Conservation (phyloP, 2,113 vertebrate genomes). For the Nothocercus julius region DNA sequence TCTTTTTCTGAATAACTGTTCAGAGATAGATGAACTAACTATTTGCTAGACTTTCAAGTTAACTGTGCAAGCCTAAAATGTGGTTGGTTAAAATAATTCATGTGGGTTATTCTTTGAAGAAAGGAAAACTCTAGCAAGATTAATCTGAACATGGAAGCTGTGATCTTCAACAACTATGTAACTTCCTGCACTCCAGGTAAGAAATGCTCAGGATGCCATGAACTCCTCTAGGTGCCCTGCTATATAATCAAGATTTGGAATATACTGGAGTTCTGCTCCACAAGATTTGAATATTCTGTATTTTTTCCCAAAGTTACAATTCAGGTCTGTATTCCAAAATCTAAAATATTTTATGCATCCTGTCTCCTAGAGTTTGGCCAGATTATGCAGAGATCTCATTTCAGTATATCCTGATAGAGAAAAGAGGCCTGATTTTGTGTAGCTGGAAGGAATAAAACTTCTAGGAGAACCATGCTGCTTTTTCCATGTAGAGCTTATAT, state of each 20-base stretch:
- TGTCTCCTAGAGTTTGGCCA: not conserved
- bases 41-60: constrained; percentile 20
- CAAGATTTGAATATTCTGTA: not conserved
- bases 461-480: not conserved
- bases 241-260: not conserved
- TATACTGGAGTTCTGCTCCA: not conserved
- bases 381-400: not conserved
- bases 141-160: not conserved
- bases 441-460: not conserved
- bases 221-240: not conserved
- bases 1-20: not conserved
- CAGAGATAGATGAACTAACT: not conserved
- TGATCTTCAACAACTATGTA: not conserved
- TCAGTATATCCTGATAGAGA: not conserved
- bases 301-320: not conserved
- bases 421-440: not conserved
- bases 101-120: not conserved
- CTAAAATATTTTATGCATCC: not conserved
- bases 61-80: not conserved
- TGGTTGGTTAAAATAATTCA: constrained; percentile 1
- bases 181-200: not conserved
- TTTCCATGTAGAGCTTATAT: not conserved
- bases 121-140: not conserved
- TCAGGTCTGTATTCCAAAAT: not conserved
- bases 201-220: not conserved